phyloP scores from a whole-genome alignment of 2,113 vertebrate genomes.

The Verasper variegatus region DNA sequence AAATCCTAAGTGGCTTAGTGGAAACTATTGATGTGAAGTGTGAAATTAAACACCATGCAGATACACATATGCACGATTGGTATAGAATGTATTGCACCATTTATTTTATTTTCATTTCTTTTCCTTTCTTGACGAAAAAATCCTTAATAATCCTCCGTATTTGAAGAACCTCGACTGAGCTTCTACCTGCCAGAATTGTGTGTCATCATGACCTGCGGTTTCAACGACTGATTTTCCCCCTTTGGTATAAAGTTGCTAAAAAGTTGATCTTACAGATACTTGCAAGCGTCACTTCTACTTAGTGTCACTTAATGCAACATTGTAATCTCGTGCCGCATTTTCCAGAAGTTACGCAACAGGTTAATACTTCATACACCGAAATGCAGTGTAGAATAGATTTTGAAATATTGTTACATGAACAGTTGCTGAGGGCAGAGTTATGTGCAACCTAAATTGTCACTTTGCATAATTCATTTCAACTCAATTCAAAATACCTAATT shows the following conservation, averaged over 20 bases:
- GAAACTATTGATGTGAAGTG: slow-evolving; percentile 14
- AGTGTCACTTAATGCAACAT: neutral
- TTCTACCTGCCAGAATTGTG: neutral
- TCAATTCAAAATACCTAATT: too few relatives aligned
- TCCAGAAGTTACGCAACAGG: neutral
- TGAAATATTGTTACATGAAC: too few relatives aligned
- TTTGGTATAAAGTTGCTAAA: neutral
- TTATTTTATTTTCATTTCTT: neutral
- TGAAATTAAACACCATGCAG: slow-evolving; percentile 4
- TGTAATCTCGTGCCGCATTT: neutral
- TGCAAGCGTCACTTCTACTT: neutral
- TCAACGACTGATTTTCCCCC: too few relatives aligned
- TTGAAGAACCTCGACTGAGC: neutral
- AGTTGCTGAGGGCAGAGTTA: too few relatives aligned
- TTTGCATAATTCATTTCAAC: neutral
- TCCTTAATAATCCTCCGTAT: neutral
- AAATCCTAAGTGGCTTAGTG: neutral
- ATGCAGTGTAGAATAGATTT: neutral
- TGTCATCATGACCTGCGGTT: too few relatives aligned
- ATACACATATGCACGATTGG: neutral
- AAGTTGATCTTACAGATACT: neutral
- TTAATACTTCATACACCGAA: neutral
- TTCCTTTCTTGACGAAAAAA: neutral
- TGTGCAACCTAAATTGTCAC: neutral
- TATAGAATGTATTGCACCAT: neutral